phyloP scores from a whole-genome alignment of 2,797 vertebrate genomes.

The Danio aesculapii region DNA sequence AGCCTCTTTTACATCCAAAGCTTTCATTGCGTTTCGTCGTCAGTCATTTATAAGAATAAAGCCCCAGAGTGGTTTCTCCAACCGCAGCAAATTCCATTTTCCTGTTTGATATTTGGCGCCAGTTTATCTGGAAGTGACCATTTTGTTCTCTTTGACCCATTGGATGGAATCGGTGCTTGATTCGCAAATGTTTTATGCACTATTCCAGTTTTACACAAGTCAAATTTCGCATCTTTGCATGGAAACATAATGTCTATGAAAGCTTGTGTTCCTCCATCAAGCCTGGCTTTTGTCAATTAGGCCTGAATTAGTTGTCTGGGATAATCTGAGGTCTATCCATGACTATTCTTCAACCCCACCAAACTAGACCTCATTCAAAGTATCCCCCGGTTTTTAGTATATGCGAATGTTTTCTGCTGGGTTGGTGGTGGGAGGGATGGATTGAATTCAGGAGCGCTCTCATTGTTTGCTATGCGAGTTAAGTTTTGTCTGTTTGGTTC shows the following conservation, averaged over 20 bases:
- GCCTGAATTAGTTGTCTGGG: constrained; percentile 54
- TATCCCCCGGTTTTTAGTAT: constrained; percentile 63
- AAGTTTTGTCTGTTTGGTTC: constrained; percentile 83
- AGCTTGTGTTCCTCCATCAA: constrained; percentile 17
- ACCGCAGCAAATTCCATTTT: no score
- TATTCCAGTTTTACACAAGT: no score
- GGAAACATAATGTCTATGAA: neutral
- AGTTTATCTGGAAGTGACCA: no score
- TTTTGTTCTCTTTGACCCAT: no score
- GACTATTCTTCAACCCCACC: constrained; percentile 45
- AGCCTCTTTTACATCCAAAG: no score
- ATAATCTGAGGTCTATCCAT: constrained; percentile 64
- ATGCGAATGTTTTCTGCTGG: constrained; percentile 61
- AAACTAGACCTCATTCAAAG: constrained; percentile 45
- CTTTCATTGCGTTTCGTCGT: no score
- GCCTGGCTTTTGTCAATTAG: constrained; percentile 56
- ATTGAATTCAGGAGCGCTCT: constrained; percentile 75
- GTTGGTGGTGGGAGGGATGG: constrained; percentile 55
- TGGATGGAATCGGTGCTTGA: no score
- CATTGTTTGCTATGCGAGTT: constrained; percentile 74
- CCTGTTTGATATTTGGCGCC: no score
- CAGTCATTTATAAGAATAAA: no score
- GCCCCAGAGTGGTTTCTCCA: no score
- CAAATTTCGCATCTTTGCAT: no score
- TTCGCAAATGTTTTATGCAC: no score